Conservation (phyloP, 2,797 vertebrate genomes). For the Ptychobarbus kaznakovi region DNA sequence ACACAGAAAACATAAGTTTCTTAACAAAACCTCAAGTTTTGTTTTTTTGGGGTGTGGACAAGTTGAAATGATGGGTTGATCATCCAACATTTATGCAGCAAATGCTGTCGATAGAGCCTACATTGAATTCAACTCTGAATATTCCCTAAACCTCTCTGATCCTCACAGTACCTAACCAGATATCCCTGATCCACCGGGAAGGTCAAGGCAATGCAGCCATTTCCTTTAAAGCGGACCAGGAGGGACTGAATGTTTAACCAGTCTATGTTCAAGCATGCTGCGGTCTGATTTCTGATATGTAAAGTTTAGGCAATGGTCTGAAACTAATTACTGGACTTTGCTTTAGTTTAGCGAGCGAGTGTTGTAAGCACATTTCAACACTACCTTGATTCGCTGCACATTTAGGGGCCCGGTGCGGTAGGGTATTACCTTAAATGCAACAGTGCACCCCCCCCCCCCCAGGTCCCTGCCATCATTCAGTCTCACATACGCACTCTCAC, state of each 20-base stretch:
- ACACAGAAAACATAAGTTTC: neutral
- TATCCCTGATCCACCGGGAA: neutral
- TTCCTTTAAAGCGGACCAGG: constrained; percentile 5
- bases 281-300: constrained; percentile 41
- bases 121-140: neutral
- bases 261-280: constrained; percentile 10
- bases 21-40: neutral
- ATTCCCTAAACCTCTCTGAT: neutral
- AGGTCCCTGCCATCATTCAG: constrained; percentile 36
- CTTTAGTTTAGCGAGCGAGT: constrained; percentile 57
- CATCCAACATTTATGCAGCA: neutral
- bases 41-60: neutral
- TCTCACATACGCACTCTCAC: constrained; percentile 19
- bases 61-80: too few relatives aligned
- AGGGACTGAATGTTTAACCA: constrained; percentile 21
- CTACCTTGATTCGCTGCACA: constrained; percentile 69
- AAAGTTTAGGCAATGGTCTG: constrained; percentile 39
- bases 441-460: constrained; percentile 10
- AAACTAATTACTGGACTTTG: constrained; percentile 25
- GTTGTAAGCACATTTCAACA: constrained; percentile 72
- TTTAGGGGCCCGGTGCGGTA: constrained; percentile 56
- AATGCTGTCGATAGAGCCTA: neutral
- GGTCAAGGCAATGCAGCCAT: constrained; percentile 2
- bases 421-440: constrained; percentile 44
- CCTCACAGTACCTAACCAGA: neutral